Evolutionary conservation across 2,888 invertebrate species (phyloP), one percentile per base, ranked within the genome.

Genomic region (Tetanocera ferruginea): DNA sequence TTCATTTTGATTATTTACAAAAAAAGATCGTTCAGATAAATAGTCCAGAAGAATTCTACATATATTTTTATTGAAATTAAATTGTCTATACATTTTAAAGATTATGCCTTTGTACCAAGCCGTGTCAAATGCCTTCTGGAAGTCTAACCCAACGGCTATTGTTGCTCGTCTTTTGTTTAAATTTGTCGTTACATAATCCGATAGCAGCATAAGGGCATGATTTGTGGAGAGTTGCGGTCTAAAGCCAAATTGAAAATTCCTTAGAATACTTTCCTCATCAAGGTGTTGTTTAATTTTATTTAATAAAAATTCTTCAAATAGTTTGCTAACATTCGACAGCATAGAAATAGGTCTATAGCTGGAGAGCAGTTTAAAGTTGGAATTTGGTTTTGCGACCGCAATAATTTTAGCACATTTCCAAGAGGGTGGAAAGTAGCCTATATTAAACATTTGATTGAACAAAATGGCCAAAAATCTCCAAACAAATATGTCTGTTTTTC

Each of bases 391-490:
- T n/a, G n/a, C n/a, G n/a, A n/a, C n/a, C n/a, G n/a, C n/a, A n/a
- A n/a, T n/a, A n/a, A n/a, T n/a, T n/a, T n/a, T n/a, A n/a, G n/a
- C n/a, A n/a, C n/a, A n/a, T n/a, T n/a, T n/a, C n/a, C n/a, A n/a
- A n/a, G n/a, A n/a, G n/a, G n/a, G n/a, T n/a, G n/a, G n/a, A n/a
- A n/a, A n/a, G n/a, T n/a, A n/a, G n/a, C n/a, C n/a, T n/a, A n/a
- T n/a, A n/a, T n/a, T n/a, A n/a, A 1, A 52, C 1, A n/a, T 52
- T 5, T 5, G 19, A 5, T 52, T 52, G 52, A 52, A 52, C 4
- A 52, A n/a, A 52, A n/a, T 52, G 1, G 52, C 37, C 8, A 77
- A 37, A 28, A 66, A 67, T 8, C n/a, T 8, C 67, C 77, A 75
- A n/a, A 72, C 43, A 4, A n/a, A 19, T 0, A 0, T 3, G 6